Base-by-base conservation (phyloP, 2,797 vertebrate genomes). In the Streptopelia turtur region DNA sequence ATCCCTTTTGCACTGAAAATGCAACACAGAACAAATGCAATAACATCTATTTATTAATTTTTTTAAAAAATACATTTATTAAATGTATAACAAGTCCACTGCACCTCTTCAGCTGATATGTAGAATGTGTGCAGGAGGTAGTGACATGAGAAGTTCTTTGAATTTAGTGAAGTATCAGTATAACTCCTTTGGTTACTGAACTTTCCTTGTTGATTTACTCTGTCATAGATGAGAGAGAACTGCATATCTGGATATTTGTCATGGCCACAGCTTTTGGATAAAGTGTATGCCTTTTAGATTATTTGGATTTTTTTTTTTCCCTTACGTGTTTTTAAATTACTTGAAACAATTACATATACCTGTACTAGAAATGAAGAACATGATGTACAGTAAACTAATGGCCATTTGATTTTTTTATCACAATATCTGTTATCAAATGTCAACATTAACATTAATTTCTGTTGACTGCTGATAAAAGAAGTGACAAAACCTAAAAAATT, bases 341-440 rank as follows among this genome's bases (percentile, higher is more conserved):
- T n/a, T n/a, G 27, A 72, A 82, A 57, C 8, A 65, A 17, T 69
- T 89, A 24, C 2, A 8, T 61, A n/a, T 22, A 13, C 2, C 24
- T 3, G 20, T 39, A 65, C 2, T 28, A 10, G 17, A 90, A 81
- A 56, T 11, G 0, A 86, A 86, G 10, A 52, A 57, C 25, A 22
- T 13, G 33, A 41, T 12, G 66, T 53, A 13, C 7, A 30, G 9
- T 50, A 93, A 87, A 63, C 1, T 49, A 33, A 64, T 50, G 11
- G 1, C 0, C 0, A 0, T 60, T 64, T 53, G 9, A 20, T 53
- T 52, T 64, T 70, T 69, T 76, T 20, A 11, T 65, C 10, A 78
- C 1, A 6, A 13, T 76, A 31, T 72, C 28, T 65, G 6, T 45
- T 43, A 49, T 57, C 21, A 69, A 53, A 79, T 57, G 10, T 60